phyloP scores from a whole-genome alignment of 2,797 vertebrate genomes.

The Vultur gryphus region DNA sequence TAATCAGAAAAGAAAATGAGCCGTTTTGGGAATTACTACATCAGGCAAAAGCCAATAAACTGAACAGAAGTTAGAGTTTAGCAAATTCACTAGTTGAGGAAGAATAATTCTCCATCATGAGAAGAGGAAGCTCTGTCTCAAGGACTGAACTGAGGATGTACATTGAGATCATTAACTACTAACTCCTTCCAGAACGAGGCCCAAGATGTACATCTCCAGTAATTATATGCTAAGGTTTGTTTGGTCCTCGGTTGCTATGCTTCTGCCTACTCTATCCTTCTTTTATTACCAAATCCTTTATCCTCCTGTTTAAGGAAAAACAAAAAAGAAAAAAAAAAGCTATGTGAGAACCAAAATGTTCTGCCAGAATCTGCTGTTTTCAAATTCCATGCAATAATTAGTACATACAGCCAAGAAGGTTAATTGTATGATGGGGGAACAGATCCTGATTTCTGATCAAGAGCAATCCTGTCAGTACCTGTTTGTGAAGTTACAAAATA shows the following conservation, averaged over 20 bases:
- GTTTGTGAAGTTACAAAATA: not conserved
- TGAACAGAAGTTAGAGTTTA: not conserved
- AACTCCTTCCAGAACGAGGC: not conserved
- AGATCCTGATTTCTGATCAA: constrained; percentile 10
- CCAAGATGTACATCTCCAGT: not conserved
- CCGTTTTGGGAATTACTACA: not conserved
- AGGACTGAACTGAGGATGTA: not conserved
- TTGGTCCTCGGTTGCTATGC: not conserved
- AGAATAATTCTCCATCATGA: not conserved
- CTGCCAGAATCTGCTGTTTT: constrained; percentile 43
- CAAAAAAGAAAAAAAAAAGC: not conserved
- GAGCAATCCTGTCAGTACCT: not conserved
- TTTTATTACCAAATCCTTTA: not conserved
- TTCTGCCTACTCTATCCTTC: not conserved
- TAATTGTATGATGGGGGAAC: not conserved
- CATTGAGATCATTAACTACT: not conserved
- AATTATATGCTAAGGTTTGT: not conserved
- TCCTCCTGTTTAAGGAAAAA: not conserved
- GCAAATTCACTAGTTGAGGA: not conserved
- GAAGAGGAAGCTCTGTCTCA: not conserved
- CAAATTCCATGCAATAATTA: constrained; percentile 53
- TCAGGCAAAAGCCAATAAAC: not conserved
- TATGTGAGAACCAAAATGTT: constrained; percentile 25
- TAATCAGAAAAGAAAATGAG: not conserved
- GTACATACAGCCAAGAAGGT: constrained; percentile 21